Evolutionary conservation across 2,113 vertebrate species (phyloP), one percentile per base, ranked within the genome.

Genomic region (Hymenochirus boettgeri): DNA sequence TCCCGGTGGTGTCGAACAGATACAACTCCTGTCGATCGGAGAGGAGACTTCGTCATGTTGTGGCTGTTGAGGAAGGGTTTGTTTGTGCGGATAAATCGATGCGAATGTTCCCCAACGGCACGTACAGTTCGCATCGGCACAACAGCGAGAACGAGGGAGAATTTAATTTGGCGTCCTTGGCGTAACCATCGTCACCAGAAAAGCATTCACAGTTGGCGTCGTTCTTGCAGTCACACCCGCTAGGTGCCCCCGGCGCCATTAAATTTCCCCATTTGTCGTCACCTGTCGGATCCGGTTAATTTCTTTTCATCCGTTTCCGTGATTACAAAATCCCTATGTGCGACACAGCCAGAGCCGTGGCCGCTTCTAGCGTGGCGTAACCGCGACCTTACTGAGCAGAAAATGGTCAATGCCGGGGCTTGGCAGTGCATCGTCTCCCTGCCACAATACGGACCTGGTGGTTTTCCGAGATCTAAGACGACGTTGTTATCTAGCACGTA

Each of bases 151-250:
- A 98, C 4, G 94, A 92, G 0, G 96, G 96, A 0, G 88, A 88
- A 0, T 99, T 94, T 8, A 99, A 85, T 64, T 93, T 95, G 48
- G 93, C 96, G 2, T 98, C 96, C 78, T 98, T 97, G 71, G 96
- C 96, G 0, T 98, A 98, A 51, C 96, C 96, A 5, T 96, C 94
- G 0, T 98, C 96, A 9, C 96, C 96, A 0, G 93, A 97, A 79
- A 96, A 99, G 71, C 96, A 99, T 69, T 99, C 96, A 17, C 96
- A 99, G 85, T 96, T 98, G 59, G 92, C 93, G 3, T 99, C 96
- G 0, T 93, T 96, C 77, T 98, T 98, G 76, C 96, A 99, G 80
- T 98, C 95, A 26, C 96, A 99, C 82, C 93, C 92, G 48, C 94
- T 94, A 0, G 94, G 92, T 0, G 96, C 93, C 0, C 96, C 96